phyloP scores from a whole-genome alignment of 2,888 invertebrate genomes.

The Dolomedes plantarius region DNA sequence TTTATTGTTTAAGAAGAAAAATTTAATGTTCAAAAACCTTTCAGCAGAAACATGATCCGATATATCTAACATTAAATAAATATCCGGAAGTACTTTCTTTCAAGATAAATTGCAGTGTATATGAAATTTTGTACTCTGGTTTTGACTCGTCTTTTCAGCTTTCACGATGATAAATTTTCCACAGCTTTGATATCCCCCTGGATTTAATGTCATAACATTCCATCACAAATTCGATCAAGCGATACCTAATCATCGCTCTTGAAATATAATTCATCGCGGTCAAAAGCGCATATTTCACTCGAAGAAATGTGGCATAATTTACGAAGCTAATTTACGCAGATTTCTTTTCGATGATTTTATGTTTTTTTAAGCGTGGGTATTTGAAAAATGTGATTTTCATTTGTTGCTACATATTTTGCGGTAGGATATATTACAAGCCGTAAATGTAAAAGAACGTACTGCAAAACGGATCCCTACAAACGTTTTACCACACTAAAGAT shows the following conservation, averaged over 20 bases:
- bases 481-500: too few relatives aligned
- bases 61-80: too few relatives aligned
- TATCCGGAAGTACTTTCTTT: neutral
- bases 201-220: conserved; percentile 1
- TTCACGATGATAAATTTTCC: neutral
- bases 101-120: neutral
- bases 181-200: neutral
- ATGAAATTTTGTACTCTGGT: neutral
- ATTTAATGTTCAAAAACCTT: too few relatives aligned
- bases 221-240: neutral
- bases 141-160: neutral
- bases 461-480: too few relatives aligned
- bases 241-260: neutral
- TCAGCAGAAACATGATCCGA: too few relatives aligned
- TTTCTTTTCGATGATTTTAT: neutral
- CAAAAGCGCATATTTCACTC: neutral
- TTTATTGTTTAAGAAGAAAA: too few relatives aligned
- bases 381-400: too few relatives aligned
- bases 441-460: too few relatives aligned
- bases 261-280: neutral
- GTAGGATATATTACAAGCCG: too few relatives aligned
- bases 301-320: neutral
- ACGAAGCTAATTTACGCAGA: neutral
- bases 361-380: neutral
- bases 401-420: too few relatives aligned